Evolutionary conservation across 1,140 invertebrate species (phyloP), one percentile per base, ranked within the genome.

Genomic region (Antheraea mylitta): DNA sequence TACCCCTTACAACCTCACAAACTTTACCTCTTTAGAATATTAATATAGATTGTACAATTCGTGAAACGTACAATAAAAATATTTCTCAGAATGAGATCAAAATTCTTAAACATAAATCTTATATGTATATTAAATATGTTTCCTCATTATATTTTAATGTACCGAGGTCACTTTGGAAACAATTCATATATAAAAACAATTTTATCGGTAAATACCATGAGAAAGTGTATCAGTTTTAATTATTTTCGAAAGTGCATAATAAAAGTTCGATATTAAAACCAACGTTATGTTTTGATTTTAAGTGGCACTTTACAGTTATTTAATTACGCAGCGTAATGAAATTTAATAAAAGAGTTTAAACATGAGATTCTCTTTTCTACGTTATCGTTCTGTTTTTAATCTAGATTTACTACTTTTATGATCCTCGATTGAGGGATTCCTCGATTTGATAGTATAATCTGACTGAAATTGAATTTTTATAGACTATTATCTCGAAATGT

Each of bases 151-250:
- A 42, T 42, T 38, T 42, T 42, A 42, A 30, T 7, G 36, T 13
- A 13, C 61, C 37, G 22, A 37, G 16, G 22, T 36, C 61, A 63
- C n/a, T 30, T 53, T 11, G 2, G 11, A 42, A 11, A 42, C 38
- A 42, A 42, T 42, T 42, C 7, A 42, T 7, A 42, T 42, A 42
- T 42, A 61, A 61, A 37, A 37, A 30, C 61, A 16, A 7, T 36
- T 63, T 37, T 63, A 63, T 37, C 30, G 22, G 16, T 37, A 63
- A 53, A 63, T 37, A 7, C 18, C n/a, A 65, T 53, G n/a, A 66
- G 48, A 66, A 59, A 66, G 30, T 66, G 19, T 59, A 66, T 18
- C 37, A 37, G 10, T 59, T 66, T 66, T 59, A 58, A 59, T 66
- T 37, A 59, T 58, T 66, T 66, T 38, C 19, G 65, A 66, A 66